These are phyloP conservation scores for Mallotus villosus DNA, from an alignment of 2,797 vertebrate species.

Conservation along the genomic window DNA sequence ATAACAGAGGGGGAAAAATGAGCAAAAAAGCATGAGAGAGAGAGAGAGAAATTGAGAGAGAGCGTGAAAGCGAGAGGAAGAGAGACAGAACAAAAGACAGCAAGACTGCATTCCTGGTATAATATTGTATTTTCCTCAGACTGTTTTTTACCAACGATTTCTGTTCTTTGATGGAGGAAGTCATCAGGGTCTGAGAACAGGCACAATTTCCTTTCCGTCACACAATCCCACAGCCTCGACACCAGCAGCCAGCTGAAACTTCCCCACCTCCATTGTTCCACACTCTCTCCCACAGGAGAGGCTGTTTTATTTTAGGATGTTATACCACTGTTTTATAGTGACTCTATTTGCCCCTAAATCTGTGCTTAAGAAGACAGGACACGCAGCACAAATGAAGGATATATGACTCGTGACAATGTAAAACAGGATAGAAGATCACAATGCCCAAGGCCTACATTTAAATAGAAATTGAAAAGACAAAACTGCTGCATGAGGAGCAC, in stretches of 20 bases:
- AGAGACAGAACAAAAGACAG: constrained; percentile 14
- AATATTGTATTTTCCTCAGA: constrained; percentile 30
- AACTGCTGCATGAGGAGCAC: no score
- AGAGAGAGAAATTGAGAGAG: background rate
- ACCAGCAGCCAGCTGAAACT: constrained; percentile 50
- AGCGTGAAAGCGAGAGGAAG: no score
- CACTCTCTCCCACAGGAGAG: constrained; percentile 50
- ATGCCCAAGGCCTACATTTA: background rate
- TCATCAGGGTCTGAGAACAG: constrained; percentile 55
- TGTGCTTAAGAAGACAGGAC: background rate
- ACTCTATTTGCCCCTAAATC: constrained; percentile 47
- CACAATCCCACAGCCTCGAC: constrained; percentile 50
- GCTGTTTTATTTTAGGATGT: constrained; percentile 45
- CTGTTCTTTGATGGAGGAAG: constrained; percentile 44
- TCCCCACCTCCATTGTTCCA: constrained; percentile 58
- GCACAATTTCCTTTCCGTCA: constrained; percentile 62
- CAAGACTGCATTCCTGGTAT: constrained; percentile 27
- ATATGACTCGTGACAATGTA: background rate
- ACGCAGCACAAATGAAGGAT: background rate
- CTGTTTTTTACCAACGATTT: constrained; percentile 43
- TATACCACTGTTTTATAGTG: constrained; percentile 29
- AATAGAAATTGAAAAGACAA: no score
- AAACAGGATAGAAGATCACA: background rate
- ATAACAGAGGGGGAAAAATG: no score
- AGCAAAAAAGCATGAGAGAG: background rate